Conservation (phyloP, 2,113 vertebrate genomes). For the Sinocyclocheilus anophthalmus region DNA sequence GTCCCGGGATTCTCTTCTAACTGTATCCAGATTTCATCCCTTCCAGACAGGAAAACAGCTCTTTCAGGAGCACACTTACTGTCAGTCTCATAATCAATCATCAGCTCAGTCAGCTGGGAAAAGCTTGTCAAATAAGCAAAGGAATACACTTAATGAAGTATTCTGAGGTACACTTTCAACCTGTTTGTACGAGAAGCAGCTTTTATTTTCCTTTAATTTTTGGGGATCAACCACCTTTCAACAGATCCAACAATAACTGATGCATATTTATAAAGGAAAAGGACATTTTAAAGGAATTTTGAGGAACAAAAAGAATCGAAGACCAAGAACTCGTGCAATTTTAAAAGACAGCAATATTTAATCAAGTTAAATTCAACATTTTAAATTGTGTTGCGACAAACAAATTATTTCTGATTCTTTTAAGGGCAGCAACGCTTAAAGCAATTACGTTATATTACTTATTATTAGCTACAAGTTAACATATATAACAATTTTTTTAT, state of each 20-base stretch:
- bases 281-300: background rate
- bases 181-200: background rate
- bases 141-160: background rate
- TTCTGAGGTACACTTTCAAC: background rate
- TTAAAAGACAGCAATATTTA: background rate
- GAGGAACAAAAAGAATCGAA: background rate
- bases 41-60: slow-evolving; percentile 13
- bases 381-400: background rate
- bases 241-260: slow-evolving; percentile 10
- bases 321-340: background rate
- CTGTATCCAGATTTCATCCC: slow-evolving; percentile 10
- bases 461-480: background rate
- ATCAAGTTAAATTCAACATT: background rate
- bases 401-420: background rate
- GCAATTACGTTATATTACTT: background rate
- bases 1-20: background rate
- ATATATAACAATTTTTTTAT: background rate
- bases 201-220: slow-evolving; percentile 11
- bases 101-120: background rate
- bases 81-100: slow-evolving; percentile 24
- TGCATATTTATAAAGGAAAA: background rate
- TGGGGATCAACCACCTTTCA: slow-evolving; percentile 5
- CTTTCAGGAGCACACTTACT: slow-evolving; percentile 8
- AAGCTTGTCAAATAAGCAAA: slow-evolving; percentile 1
- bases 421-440: background rate